A percentile compares a stretch with the other conserved stretches of the same genome.
These are phyloP conservation scores for Xiphorhynchus elegans DNA, from an alignment of 2,113 vertebrate genomes.

Conservation along the genomic window DNA sequence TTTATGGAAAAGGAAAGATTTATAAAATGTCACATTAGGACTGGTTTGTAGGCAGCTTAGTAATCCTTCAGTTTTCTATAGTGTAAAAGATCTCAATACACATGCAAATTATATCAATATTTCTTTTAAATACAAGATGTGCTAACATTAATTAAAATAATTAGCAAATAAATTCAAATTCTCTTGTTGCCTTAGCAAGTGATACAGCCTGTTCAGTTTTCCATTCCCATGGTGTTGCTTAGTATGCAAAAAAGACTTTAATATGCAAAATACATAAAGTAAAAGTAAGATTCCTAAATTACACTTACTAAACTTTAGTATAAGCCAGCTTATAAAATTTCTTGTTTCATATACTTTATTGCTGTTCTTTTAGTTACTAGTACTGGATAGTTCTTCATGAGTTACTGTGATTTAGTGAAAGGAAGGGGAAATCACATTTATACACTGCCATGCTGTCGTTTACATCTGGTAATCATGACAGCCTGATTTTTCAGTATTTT, in stretches of 20 bases:
- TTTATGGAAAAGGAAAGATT: not conserved
- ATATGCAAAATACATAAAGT: not conserved
- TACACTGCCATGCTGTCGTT: not conserved
- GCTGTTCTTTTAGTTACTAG: not conserved
- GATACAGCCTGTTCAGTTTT: not conserved
- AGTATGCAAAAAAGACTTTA: not conserved
- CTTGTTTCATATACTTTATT: not conserved
- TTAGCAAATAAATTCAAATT: not conserved
- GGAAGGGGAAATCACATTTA: not conserved
- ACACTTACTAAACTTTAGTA: not conserved
- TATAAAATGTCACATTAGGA: not conserved
- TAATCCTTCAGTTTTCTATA: not conserved
- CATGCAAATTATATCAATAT: not conserved
- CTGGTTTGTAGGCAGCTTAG: not conserved
- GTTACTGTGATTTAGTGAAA: not conserved
- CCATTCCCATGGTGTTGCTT: not conserved
- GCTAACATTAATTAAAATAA: not conserved
- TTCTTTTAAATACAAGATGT: not conserved
- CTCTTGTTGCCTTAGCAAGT: not conserved
- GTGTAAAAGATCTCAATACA: not conserved
- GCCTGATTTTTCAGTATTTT: not conserved
- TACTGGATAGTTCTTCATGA: not conserved
- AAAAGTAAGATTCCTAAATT: not conserved
- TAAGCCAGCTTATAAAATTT: not conserved
- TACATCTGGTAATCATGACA: not conserved